Conservation (phyloP, 2,113 vertebrate genomes). For the Callopanchax toddi region DNA sequence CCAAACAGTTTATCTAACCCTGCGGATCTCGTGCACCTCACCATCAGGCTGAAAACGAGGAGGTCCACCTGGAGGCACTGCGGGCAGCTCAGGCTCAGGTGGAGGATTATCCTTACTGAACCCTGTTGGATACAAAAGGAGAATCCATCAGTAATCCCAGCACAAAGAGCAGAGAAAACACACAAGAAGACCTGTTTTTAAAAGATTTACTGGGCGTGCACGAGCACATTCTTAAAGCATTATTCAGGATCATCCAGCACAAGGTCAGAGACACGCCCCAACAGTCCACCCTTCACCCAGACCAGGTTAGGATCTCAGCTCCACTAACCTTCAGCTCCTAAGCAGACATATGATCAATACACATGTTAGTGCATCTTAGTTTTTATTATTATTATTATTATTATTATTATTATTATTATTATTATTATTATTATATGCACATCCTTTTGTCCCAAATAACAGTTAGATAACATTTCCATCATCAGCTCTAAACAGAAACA, state of each 20-base stretch:
- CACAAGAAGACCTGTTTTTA: not conserved
- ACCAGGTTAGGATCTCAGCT: not conserved
- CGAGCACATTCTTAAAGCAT: not conserved
- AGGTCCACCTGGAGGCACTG: constrained; percentile 39
- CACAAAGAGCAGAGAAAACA: constrained; percentile 11
- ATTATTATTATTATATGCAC: no score
- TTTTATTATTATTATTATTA: no score
- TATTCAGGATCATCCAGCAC: constrained; percentile 1
- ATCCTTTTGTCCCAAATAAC: no score
- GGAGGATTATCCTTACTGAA: constrained; percentile 64
- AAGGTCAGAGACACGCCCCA: not conserved
- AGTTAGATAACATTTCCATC: no score
- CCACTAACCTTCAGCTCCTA: no score
- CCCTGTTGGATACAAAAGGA: constrained; percentile 34
- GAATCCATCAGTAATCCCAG: constrained; percentile 5
- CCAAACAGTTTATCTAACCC: not conserved
- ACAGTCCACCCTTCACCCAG: not conserved
- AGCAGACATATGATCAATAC: no score
- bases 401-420: no score
- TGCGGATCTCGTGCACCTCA: constrained; percentile 9
- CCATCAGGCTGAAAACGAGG: constrained; percentile 70
- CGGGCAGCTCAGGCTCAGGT: constrained; percentile 64
- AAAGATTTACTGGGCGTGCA: constrained; percentile 23
- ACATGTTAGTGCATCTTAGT: no score
- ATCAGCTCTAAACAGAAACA: no score